Evolutionary conservation across 2,888 invertebrate species (phyloP), one percentile per base, ranked within the genome.

Genomic region (Drosophila kambysellisi): DNA sequence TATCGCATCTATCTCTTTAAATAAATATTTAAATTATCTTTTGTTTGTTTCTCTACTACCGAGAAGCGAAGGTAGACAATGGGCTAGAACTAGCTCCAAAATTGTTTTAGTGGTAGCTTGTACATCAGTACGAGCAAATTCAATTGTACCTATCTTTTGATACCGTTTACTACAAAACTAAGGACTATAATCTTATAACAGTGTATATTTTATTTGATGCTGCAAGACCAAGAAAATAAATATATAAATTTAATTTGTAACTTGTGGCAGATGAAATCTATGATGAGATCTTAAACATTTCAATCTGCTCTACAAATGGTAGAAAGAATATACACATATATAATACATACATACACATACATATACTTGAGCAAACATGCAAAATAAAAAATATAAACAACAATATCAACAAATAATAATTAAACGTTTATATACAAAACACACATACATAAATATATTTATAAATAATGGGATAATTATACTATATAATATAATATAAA

Each of bases 141-240:
- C 85, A 87, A 89, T 84, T 91, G 89, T 89, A 89, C 89, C 89
- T 89, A 89, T 89, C 89, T 89, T 89, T 89, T 89, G 89, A 89
- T 89, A 91, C 89, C 85, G 89, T 87, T 89, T 88, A 89, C 89
- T 91, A 91, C 90, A 91, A 89, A 89, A 83, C 90, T 84, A 89
- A 87, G 85, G 91, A 91, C 91, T 89, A 89, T 90, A 91, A 89
- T 83, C 87, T 71, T 83, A 86, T 88, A 74, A 56, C 57, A 79
- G 81, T 81, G 66, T 76, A 80, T 50, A 69, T 66, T 66, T 73
- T 29, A 57, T 68, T 78, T 88, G 54, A 75, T 58, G 81, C 81
- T 76, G 86, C 74, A 68, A 81, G 82, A 85, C 85, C 82, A 84
- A 72, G 60, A 25, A 52, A 63, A 46, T 7, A 46, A 53, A 56